Conservation (phyloP, 2,797 vertebrate genomes). For the Catamblyrhynchus diadema region DNA sequence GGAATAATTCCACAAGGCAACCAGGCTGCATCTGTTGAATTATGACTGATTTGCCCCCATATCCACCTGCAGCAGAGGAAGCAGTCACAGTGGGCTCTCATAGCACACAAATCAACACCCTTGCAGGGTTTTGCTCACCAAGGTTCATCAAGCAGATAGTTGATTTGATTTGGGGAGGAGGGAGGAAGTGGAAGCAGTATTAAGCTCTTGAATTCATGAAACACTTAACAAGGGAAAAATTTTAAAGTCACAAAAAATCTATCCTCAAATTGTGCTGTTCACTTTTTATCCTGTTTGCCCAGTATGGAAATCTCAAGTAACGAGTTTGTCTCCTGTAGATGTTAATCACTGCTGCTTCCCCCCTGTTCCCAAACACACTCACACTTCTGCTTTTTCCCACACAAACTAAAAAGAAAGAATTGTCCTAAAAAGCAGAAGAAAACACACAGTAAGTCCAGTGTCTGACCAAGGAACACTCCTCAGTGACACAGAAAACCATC, state of each 20-base stretch:
- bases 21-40: not conserved
- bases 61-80: not conserved
- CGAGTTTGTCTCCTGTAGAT: not conserved
- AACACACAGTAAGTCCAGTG: constrained; percentile 48
- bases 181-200: not conserved
- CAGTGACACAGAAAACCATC: constrained; percentile 50
- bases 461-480: constrained; percentile 31
- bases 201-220: not conserved
- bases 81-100: not conserved
- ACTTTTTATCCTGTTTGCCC: not conserved
- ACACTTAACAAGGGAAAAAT: not conserved
- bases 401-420: constrained; percentile 49
- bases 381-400: constrained; percentile 41
- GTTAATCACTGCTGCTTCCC: not conserved
- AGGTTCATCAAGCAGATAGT: not conserved
- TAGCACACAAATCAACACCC: not conserved
- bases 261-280: not conserved
- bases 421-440: constrained; percentile 32
- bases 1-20: not conserved
- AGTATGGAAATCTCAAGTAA: not conserved
- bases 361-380: not conserved
- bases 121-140: not conserved
- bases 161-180: not conserved
- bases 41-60: not conserved
- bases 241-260: not conserved